These are phyloP conservation scores for Muraenolepis orangiensis DNA, from an alignment of 2,797 vertebrate species.

Conservation along the genomic window DNA sequence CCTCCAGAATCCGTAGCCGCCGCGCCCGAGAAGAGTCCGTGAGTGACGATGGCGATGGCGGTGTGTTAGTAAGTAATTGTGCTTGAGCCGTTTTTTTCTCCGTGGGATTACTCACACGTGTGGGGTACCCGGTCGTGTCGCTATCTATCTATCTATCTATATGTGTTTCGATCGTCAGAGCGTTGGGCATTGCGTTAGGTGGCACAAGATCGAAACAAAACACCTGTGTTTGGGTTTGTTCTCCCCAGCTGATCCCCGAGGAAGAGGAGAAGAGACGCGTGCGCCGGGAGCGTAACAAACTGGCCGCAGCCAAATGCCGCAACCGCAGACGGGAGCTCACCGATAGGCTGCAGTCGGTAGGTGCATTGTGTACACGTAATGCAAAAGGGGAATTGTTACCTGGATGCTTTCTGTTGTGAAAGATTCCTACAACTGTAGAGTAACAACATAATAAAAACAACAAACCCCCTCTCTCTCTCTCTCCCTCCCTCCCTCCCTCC, in stretches of 20 bases:
- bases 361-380: constrained; percentile 47
- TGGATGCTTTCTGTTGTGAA: constrained; percentile 14
- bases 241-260: constrained; percentile 84
- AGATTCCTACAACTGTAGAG: constrained; percentile 17
- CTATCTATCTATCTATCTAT: neutral
- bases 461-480: constrained; percentile 1
- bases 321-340: constrained; percentile 93
- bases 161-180: neutral
- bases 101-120: constrained; percentile 23
- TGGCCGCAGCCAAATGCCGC: constrained; percentile 92
- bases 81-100: constrained; percentile 43
- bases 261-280: constrained; percentile 93
- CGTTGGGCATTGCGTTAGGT: neutral
- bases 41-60: constrained; percentile 80
- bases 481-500: neutral
- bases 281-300: constrained; percentile 89
- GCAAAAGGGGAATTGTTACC: constrained; percentile 18
- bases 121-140: neutral
- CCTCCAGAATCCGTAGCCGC: constrained; percentile 79
- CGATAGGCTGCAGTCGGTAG: constrained; percentile 92
- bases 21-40: constrained; percentile 88
- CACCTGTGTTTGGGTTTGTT: neutral
- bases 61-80: constrained; percentile 77
- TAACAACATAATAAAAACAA: too few species aligned
- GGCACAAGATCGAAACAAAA: neutral